phyloP scores from a whole-genome alignment of 2,113 vertebrate species.

The Madoqua kirkii region DNA sequence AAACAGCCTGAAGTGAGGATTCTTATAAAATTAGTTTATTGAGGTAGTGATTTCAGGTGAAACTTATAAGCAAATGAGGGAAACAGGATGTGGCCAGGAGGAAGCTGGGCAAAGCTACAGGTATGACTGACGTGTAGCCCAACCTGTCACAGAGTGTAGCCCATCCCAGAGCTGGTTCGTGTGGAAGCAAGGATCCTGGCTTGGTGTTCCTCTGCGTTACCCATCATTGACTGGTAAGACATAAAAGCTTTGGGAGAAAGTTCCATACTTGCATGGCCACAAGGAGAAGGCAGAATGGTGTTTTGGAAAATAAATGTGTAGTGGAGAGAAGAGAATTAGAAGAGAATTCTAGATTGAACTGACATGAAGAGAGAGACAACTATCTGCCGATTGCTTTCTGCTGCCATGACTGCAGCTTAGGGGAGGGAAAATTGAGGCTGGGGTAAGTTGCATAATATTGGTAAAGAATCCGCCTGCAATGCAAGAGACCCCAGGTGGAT shows the following conservation, averaged over 20 bases:
- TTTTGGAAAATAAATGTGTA: not conserved
- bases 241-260: not conserved
- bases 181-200: not conserved
- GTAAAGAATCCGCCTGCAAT: not conserved
- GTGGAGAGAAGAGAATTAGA: not conserved
- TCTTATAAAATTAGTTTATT: not conserved
- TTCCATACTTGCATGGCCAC: not conserved
- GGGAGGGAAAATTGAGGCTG: not conserved
- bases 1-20: not conserved
- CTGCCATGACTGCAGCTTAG: not conserved
- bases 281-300: not conserved
- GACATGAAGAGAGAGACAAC: not conserved
- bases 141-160: not conserved
- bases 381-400: not conserved
- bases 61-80: not conserved
- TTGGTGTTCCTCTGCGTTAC: not conserved
- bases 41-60: not conserved
- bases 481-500: not conserved
- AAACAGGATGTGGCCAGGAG: not conserved
- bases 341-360: not conserved
- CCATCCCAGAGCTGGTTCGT: no score
- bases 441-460: not conserved
- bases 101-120: not conserved
- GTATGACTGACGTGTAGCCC: not conserved
- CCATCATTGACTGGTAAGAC: not conserved